Base-by-base conservation (phyloP, 1,140 invertebrate genomes). In the Macrostomum lignano region DNA sequence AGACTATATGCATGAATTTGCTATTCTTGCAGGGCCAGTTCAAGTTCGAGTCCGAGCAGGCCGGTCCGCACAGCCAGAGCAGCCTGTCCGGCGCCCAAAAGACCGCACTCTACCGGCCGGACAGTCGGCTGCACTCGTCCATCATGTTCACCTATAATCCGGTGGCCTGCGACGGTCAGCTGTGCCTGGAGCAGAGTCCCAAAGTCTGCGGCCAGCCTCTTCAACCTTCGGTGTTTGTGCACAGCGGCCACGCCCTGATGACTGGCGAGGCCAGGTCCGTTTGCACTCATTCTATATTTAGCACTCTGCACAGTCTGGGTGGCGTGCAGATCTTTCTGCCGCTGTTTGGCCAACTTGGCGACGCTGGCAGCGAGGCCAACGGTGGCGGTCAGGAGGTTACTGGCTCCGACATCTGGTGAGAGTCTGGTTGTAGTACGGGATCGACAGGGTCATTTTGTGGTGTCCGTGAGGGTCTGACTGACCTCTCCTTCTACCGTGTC, bases 61-160 rank as follows among this genome's bases (percentile, higher is more conserved):
- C 26, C 19, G 14, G 19, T 14, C 15, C 15, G 15, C 9, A 15
- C n/a, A 11, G 13, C 4, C 17, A 32, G 5, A 17, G 13, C 17
- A n/a, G 17, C 13, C 13, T 17, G 13, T 11, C 11, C 5, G 11
- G 13, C n/a, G 31, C 19, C 4, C 10, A 10, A 10, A 24, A 24
- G n/a, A 10, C n/a, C 23, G n/a, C 10, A 24, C n/a, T 24, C 23
- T 10, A 24, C n/a, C n/a, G n/a, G 42, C 98, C 94, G 61, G 88
- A 96, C 62, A 84, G 84, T 37, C 88, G 86, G 61, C 62, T 98
- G 45, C 86, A 82, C 38, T 74, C 70, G 45, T 73, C 76, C 42
- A 79, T 98, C 48, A 78, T 96, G 44, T 94, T 96, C 60, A 88
- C 94, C 73, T 98, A 96, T 65, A 96, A 93, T 61, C 88, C 91